Percentiles rank a stretch among this genome's conserved stretches.
Evolutionary conservation across 2,113 vertebrate species (phyloP).

Genomic region (Toxostoma redivivum): DNA sequence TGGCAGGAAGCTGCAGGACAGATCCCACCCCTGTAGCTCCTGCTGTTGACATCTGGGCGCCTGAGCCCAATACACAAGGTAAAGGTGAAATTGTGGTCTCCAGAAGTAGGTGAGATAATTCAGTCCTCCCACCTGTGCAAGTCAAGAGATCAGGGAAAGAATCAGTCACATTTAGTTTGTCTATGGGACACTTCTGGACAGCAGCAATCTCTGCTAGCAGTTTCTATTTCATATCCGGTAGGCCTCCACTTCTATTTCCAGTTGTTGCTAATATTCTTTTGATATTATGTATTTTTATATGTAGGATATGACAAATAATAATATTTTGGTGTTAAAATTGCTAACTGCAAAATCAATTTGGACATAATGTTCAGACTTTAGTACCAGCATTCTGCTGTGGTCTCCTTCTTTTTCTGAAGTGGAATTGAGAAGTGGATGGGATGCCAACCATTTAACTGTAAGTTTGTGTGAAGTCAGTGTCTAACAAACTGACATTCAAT

Average conservation of each 20-base stretch:
- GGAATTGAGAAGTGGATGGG: not conserved
- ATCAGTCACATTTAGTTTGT: not conserved
- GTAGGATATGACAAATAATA: not conserved
- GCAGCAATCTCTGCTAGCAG: not conserved
- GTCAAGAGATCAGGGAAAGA: not conserved
- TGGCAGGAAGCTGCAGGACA: not conserved
- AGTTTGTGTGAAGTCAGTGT: not conserved
- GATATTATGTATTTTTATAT: not conserved
- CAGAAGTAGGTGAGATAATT: not conserved
- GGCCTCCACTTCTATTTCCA: not conserved
- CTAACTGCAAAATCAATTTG: not conserved
- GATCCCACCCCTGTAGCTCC: not conserved
- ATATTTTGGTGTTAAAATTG: not conserved
- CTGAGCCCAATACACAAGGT: accelerated
- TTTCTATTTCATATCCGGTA: not conserved
- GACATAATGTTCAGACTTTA: not conserved
- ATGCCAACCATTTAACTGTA: accelerated
- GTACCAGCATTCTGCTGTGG: not conserved
- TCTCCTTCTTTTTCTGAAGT: not conserved
- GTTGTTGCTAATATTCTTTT: not conserved
- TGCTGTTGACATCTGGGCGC: not conserved
- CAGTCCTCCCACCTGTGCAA: not conserved
- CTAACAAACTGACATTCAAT: not conserved
- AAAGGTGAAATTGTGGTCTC: not conserved
- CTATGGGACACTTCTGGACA: not conserved